Percentiles rank a stretch among this genome's conserved stretches.
These are phyloP conservation scores for Psittacula cyanocephala DNA, from an alignment of 2,113 vertebrate species.

Conservation along the genomic window DNA sequence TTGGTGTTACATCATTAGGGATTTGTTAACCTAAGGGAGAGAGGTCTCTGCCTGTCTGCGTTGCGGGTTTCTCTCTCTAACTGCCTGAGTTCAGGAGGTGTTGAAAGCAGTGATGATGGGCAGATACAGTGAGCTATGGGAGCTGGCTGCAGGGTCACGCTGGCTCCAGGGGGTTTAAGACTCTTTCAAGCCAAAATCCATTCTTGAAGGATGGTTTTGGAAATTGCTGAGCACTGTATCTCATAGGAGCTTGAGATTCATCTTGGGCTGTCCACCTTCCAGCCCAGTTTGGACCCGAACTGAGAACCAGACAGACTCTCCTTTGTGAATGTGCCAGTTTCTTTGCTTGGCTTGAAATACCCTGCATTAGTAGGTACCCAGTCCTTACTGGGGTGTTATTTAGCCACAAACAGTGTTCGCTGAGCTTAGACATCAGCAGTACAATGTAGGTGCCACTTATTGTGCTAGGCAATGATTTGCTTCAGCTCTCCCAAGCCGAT, in stretches of 20 bases:
- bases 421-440: background rate
- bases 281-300: background rate
- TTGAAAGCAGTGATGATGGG: background rate
- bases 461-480: too few relatives aligned
- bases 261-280: background rate
- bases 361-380: rapidly evolving
- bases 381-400: background rate
- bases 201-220: background rate
- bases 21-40: background rate
- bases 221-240: background rate
- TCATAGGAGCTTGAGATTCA: background rate
- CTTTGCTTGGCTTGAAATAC: background rate
- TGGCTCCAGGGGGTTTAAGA: background rate
- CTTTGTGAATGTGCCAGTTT: background rate
- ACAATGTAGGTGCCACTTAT: background rate
- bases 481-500: background rate
- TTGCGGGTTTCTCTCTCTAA: background rate
- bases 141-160: rapidly evolving
- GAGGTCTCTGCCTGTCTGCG: background rate
- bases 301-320: background rate
- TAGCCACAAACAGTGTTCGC: rapidly evolving
- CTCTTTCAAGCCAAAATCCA: background rate
- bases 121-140: background rate
- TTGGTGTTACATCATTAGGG: background rate
- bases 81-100: background rate